Evolutionary conservation across 2,888 invertebrate genomes (phyloP), one percentile per base, ranked within the genome.

Genomic region (Erebia ligea): DNA sequence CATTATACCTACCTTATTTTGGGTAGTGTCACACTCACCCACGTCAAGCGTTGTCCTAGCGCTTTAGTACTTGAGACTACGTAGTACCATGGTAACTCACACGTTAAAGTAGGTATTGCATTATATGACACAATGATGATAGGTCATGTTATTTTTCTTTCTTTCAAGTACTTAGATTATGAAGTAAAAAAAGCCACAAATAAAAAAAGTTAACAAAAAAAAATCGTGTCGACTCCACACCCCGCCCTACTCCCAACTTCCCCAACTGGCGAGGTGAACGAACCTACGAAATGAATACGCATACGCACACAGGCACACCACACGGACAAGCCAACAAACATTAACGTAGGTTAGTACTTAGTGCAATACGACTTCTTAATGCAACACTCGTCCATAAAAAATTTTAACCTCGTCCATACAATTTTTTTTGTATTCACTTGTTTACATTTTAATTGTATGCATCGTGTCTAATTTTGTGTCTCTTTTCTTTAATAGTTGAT

Each of bases 191-290:
- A 34, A 34, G 6, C 6, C 34, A 15, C 45, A 15, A 45, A 57
- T 50, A 40, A 63, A 56, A 57, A 45, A 11, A 48, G 61, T 65
- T 45, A n/a, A 67, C 34, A 61, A 25, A 52, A 59, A 66, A 40
- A 57, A 67, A 19, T 10, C 61, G 21, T 10, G 42, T 13, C 83
- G 8, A 77, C 87, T 91, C 89, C 74, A 86, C 70, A 1, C 34
- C 70, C 61, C 64, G 48, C 78, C 11, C 68, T 88, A 77, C 80
- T 88, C 89, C 89, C 84, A 90, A 92, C 92, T 92, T 92, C 91
- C 92, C 92, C 88, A 92, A 92, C 92, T 91, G 86, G 84, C 84
- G 85, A 87, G 92, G 91, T 92, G 92, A 92, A 92, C 80, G 92
- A 91, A 91, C 92, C 89, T 85, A 92, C 92, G 91, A 92, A 92